Percentiles rank a stretch among this genome's conserved stretches.
Conservation (phyloP, 2,888 invertebrate genomes). For the Heteromyza rotundicornis region DNA sequence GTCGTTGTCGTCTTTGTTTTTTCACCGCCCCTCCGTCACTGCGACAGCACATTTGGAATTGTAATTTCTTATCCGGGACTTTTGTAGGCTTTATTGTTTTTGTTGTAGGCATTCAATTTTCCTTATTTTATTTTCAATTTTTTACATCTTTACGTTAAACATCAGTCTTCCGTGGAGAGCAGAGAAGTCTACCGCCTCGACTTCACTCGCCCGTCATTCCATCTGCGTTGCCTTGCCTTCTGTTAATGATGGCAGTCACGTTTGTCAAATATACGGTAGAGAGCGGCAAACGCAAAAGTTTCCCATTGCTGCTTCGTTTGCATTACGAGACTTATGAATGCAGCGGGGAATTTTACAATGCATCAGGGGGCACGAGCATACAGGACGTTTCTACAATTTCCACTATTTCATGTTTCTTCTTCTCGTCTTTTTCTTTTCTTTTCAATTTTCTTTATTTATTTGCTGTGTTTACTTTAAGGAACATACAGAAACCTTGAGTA, state of each 20-base stretch:
- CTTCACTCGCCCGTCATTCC: neutral
- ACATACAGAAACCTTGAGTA: too few species aligned
- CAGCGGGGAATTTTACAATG: neutral
- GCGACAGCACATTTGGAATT: neutral
- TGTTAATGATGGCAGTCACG: constrained; percentile 1
- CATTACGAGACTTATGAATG: neutral
- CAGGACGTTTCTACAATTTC: too few species aligned
- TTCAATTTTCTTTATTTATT: too few species aligned
- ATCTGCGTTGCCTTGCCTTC: neutral
- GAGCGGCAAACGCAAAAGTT: neutral
- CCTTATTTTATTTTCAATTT: constrained; percentile 5
- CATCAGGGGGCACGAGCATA: too few species aligned
- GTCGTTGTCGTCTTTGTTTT: neutral
- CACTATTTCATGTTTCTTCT: too few species aligned
- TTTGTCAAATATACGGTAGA: neutral
- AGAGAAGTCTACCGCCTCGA: neutral
- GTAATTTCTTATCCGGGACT: neutral
- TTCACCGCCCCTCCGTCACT: neutral
- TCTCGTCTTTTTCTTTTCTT: too few species aligned
- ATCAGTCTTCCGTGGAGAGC: neutral
- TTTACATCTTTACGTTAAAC: too few species aligned
- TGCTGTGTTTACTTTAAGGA: too few species aligned
- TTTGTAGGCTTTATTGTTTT: neutral
- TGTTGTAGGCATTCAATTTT: neutral
- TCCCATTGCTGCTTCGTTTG: neutral